Evolutionary conservation across 2,888 invertebrate genomes (phyloP), one percentile per base, ranked within the genome.

Genomic region (Tanytarsus gracilentus): DNA sequence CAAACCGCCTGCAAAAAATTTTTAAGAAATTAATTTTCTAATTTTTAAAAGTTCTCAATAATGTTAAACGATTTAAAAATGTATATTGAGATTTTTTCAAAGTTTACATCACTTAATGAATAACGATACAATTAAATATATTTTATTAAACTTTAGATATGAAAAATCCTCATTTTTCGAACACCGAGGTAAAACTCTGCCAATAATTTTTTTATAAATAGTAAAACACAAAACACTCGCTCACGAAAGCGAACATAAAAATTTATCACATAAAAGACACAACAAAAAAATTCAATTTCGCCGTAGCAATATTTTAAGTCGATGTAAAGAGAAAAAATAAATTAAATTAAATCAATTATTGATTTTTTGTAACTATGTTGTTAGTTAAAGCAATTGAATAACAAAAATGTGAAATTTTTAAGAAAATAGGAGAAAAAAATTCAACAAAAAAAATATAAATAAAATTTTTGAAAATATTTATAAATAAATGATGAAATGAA

Each of bases 331-430:
- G 26, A 44, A 18, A 44, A 30, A 30, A 30, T 8, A 30, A 30
- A 30, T 16, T 14, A 16, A 44, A 18, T 23, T 44, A 44, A 44
- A 44, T 44, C 44, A 44, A 49, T 49, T 49, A 49, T 49, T 44
- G 44, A 44, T 9, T 44, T 44, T 49, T 52, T 52, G 52, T 56
- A 56, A 40, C 53, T 53, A 25, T 40, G 58, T 58, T 58, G 58
- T 58, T 58, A 58, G 58, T 29, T 58, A 58, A 58, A 48, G 40
- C 58, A 58, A 58, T 58, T 58, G 27, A 40, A 58, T 58, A n/a
- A 40, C 27, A 26, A 48, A 56, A 40, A 56, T 21, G 44, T 29
- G 18, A 44, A 58, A 40, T 18, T 40, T 26, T 6, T 29, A 58
- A n/a, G 30, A 27, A 11, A 48, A 18, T 21, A 48, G 14, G 23